Evolutionary conservation across 2,113 vertebrate species (phyloP), one percentile per base, ranked within the genome.

Genomic region (Columbina picui): DNA sequence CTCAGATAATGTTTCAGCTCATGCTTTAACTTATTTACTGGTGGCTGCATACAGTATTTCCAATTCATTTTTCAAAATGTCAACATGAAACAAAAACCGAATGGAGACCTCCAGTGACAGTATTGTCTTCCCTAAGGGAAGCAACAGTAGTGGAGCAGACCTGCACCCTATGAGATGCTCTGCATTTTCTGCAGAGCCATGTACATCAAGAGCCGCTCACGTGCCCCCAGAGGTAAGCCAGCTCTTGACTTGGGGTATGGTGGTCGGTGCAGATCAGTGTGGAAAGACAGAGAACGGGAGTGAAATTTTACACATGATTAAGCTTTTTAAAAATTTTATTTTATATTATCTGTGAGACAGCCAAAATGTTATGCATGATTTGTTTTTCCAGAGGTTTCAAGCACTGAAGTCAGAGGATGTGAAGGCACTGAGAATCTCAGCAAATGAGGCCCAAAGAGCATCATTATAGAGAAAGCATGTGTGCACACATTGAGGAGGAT

Each of bases 371-470:
- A 52, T 10, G 27, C 29, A 12, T 20, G 2, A 50, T 61, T 82
- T 80, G 32, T 70, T 87, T 79, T 84, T 76, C 49, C 39, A 61
- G 52, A 50, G 45, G 45, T 43, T 55, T 13, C 63, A 6, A 5
- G 36, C 2, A 1, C 59, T 55, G 59, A 65, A 86, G 15, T 65
- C 47, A 76, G 63, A 76, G 25, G 49, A 83, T 10, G 2, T 18
- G 11, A 68, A 75, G 61, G 27, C 39, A 32, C 9, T 9, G 34
- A 89, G 38, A 81, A 77, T 53, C 34, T 87, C 36, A 57, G 38
- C 63, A 97, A 90, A 93, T 36, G 80, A 95, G 83, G 50, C 92
- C 79, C 88, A 86, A 68, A 71, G 90, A 83, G 85, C 85, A 53
- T 95, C 63, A 83, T 73, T 85, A 86, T 56, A 70, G 67, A 86